phyloP scores from a whole-genome alignment of 35 echinoderm and acorn worm genomes.

The Heliocidaris erythrogramma region DNA sequence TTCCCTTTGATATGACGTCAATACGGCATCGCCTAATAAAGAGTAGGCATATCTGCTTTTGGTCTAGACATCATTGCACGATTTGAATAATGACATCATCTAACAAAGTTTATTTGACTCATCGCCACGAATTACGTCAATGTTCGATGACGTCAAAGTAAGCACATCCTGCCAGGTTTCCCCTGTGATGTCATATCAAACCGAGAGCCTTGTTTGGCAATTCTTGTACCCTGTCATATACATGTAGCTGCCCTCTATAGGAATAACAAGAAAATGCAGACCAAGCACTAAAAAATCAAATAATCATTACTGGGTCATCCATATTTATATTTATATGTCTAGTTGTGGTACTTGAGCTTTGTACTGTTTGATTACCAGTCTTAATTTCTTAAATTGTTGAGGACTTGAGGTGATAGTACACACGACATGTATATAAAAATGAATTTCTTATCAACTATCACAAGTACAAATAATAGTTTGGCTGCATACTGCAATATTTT shows the following conservation, averaged over 20 bases:
- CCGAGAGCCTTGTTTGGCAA: background rate
- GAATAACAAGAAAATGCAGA: too few relatives aligned
- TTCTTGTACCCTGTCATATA: background rate
- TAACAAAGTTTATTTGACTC: background rate
- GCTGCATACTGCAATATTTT: too few relatives aligned
- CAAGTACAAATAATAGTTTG: too few relatives aligned
- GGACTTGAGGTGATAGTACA: too few relatives aligned
- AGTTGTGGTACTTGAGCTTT: too few relatives aligned
- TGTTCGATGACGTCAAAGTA: background rate
- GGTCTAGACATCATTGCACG: background rate
- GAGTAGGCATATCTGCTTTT: background rate
- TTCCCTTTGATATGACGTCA: background rate
- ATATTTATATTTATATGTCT: too few relatives aligned
- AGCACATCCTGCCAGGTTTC: background rate
- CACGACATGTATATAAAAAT: too few relatives aligned
- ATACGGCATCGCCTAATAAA: background rate
- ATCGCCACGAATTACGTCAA: background rate
- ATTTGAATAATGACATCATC: constrained; percentile 12
- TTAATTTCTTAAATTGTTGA: too few relatives aligned
- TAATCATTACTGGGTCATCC: too few relatives aligned
- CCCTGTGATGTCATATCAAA: background rate
- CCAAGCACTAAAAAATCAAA: too few relatives aligned
- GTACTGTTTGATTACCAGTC: too few relatives aligned
- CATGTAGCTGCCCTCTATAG: background rate
- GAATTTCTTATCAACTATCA: too few relatives aligned